A percentile compares a stretch with the other conserved stretches of the same genome.
These are phyloP conservation scores for Zosterops lateralis DNA, from an alignment of 2,113 vertebrate species.

Conservation along the genomic window DNA sequence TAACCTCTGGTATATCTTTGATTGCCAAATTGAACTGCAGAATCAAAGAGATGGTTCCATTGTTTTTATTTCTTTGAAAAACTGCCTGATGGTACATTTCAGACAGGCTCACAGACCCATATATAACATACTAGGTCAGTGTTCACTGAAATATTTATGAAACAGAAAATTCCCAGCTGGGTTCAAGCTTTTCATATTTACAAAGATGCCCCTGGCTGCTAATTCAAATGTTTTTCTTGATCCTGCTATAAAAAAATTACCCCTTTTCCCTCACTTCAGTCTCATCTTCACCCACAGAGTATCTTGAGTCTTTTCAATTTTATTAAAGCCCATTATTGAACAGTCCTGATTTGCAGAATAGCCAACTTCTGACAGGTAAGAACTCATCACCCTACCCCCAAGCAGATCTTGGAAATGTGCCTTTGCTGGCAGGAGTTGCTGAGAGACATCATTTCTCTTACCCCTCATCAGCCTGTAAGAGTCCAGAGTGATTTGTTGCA, in stretches of 20 bases:
- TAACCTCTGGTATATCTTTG: slow-evolving; percentile 98
- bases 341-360: not conserved
- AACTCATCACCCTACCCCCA: not conserved
- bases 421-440: not conserved
- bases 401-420: not conserved
- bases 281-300: not conserved
- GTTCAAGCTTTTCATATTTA: not conserved
- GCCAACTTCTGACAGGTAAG: not conserved
- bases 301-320: not conserved
- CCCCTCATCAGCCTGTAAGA: not conserved
- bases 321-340: not conserved
- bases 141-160: slow-evolving; percentile 9
- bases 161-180: not conserved
- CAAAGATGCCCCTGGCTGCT: not conserved
- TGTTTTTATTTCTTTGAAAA: not conserved
- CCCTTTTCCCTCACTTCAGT: not conserved
- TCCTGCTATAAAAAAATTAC: not conserved
- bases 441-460: not conserved
- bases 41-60: not conserved
- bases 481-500: not conserved
- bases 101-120: not conserved
- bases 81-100: not conserved
- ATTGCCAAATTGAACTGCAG: slow-evolving; percentile 96
- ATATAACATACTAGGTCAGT: not conserved
- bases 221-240: not conserved